Conservation (phyloP, 2,888 invertebrate genomes). For the Malthinus flaveolus region DNA sequence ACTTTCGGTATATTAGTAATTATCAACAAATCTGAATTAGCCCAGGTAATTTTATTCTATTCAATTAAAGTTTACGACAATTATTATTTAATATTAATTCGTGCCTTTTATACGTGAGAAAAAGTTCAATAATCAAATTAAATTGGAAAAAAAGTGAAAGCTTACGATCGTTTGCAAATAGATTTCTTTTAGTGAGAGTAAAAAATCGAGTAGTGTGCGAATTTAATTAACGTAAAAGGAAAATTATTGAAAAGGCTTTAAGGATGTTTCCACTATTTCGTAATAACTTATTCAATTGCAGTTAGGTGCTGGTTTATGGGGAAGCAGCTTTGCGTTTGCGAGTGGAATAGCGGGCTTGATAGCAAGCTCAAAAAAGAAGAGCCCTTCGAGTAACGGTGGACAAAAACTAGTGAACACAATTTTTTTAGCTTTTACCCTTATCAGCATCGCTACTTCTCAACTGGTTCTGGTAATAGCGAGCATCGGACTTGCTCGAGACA, state of each 20-base stretch:
- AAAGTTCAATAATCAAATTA: not conserved
- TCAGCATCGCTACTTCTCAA: conserved; percentile 64
- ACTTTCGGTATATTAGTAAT: conserved; percentile 67
- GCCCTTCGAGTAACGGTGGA: conserved; percentile 52
- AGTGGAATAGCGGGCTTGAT: conserved; percentile 66
- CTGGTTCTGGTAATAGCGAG: conserved; percentile 63
- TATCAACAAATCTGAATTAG: conserved; percentile 62
- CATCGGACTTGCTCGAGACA: conserved; percentile 65
- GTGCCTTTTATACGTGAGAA: not conserved
- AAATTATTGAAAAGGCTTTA: no score
- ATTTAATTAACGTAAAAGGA: no score
- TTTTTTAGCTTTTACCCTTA: conserved; percentile 66
- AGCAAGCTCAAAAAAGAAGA: conserved; percentile 63
- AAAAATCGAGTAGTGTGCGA: not conserved
- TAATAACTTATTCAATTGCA: conserved; percentile 32
- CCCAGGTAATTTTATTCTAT: conserved; percentile 41
- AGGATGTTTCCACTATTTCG: no score
- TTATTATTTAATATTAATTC: not conserved
- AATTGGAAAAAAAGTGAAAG: conserved; percentile 2
- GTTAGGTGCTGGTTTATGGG: conserved; percentile 69
- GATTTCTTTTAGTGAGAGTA: conserved; percentile 3
- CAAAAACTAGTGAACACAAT: conserved; percentile 63
- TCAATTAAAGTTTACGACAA: not conserved
- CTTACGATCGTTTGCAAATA: not conserved
- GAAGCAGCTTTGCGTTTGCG: conserved; percentile 65